Percentiles rank a stretch among this genome's conserved stretches.
phyloP scores from a whole-genome alignment of 2,113 vertebrate species.

The Syngnathoides biaculeatus region DNA sequence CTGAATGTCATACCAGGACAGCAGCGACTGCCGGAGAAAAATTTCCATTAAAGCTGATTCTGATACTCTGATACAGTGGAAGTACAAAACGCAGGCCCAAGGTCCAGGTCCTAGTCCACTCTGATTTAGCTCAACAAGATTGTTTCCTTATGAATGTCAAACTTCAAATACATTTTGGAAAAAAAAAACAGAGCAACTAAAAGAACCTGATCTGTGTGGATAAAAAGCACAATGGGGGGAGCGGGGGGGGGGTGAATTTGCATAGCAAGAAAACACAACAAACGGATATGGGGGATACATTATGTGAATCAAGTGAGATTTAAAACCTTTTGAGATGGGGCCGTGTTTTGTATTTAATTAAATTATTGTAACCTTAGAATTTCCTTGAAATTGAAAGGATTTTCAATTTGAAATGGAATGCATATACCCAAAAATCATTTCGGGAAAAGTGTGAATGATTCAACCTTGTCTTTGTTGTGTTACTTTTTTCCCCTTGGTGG shows the following conservation, averaged over 20 bases:
- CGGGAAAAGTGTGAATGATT: background rate
- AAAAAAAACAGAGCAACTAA: background rate
- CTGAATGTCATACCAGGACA: too few relatives aligned
- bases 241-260: too few relatives aligned
- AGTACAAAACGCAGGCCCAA: constrained; percentile 21
- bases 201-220: constrained; percentile 10
- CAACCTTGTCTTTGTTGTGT: background rate
- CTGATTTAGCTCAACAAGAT: constrained; percentile 33
- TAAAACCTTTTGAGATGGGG: too few relatives aligned
- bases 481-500: background rate
- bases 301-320: background rate
- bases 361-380: background rate
- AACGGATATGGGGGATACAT: too few relatives aligned
- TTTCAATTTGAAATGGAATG: background rate
- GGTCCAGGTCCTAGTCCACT: constrained; percentile 27
- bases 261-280: background rate
- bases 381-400: background rate
- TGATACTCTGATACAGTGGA: constrained; percentile 10
- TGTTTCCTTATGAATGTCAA: constrained; percentile 29
- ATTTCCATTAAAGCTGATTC: too few relatives aligned
- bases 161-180: constrained; percentile 34
- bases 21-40: too few relatives aligned
- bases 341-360: background rate
- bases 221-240: too few relatives aligned
- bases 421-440: background rate